A percentile compares a stretch with the other conserved stretches of the same genome.
phyloP scores from a whole-genome alignment of 2,797 vertebrate species.

The Galaxias olidus region DNA sequence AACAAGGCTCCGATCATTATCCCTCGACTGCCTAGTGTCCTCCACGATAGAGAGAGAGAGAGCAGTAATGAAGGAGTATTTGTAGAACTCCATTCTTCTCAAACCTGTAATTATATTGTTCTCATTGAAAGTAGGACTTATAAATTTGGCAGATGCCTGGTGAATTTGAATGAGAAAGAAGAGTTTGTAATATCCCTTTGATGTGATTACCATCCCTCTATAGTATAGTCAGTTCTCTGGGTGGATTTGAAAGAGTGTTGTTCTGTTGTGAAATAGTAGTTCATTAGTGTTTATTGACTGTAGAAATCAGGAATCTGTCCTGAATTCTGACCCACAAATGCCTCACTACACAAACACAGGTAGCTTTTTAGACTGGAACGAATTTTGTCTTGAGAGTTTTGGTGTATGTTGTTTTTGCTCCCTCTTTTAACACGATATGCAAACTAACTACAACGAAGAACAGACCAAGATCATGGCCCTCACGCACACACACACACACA shows the following conservation, averaged over 20 bases:
- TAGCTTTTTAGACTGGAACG: too few relatives aligned
- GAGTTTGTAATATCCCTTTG: slow-evolving; percentile 65
- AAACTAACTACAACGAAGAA: too few relatives aligned
- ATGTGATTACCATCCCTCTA: slow-evolving; percentile 61
- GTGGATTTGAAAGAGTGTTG: too few relatives aligned
- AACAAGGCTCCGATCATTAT: slow-evolving; percentile 75
- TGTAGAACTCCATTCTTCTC: slow-evolving; percentile 68
- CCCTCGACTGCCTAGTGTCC: slow-evolving; percentile 71
- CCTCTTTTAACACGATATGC: too few relatives aligned
- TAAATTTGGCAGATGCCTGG: slow-evolving; percentile 68
- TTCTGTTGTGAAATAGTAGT: too few relatives aligned
- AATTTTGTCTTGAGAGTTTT: too few relatives aligned
- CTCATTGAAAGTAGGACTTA: slow-evolving; percentile 68
- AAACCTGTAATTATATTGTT: slow-evolving; percentile 70
- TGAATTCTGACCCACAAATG: too few relatives aligned
- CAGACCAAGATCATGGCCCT: slow-evolving; percentile 48
- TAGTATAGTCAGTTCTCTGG: slow-evolving; percentile 23
- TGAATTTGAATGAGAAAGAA: slow-evolving; percentile 60
- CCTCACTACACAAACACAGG: too few relatives aligned
- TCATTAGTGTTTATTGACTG: too few relatives aligned
- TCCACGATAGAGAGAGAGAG: slow-evolving; percentile 47
- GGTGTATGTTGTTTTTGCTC: too few relatives aligned
- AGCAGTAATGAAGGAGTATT: slow-evolving; percentile 73
- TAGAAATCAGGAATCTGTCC: too few relatives aligned
- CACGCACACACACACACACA: slow-evolving; percentile 40